These are phyloP conservation scores for Drosophila ironensis DNA, from an alignment of 1,140 invertebrate species.

Conservation along the genomic window DNA sequence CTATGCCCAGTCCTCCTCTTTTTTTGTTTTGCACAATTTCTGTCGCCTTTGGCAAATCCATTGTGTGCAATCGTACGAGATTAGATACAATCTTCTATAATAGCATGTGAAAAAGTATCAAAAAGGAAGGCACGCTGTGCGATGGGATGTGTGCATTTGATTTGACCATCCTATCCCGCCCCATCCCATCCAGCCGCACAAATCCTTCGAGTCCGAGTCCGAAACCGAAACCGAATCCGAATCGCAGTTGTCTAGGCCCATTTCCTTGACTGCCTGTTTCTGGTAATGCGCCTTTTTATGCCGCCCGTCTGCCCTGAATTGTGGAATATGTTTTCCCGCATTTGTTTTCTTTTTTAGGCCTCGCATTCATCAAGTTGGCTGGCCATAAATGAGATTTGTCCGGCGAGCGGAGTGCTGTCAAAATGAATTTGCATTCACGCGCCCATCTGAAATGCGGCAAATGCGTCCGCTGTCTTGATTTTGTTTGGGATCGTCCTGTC, in stretches of 20 bases:
- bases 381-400: constrained; percentile 55
- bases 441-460: constrained; percentile 16
- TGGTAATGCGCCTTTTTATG: constrained; percentile 51
- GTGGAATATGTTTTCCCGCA: not conserved
- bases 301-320: not conserved
- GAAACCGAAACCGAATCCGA: too few relatives aligned
- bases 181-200: not conserved
- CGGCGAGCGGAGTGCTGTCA: constrained; percentile 42
- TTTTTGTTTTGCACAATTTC: constrained; percentile 31
- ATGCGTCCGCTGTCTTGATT: not conserved
- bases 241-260: not conserved
- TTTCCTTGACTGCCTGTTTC: constrained; percentile 1
- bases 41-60: constrained; percentile 74
- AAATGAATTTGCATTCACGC: constrained; percentile 55
- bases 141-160: constrained; percentile 30
- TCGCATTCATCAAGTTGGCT: constrained; percentile 62
- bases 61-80: constrained; percentile 78
- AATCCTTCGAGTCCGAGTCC: too few relatives aligned
- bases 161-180: constrained; percentile 45
- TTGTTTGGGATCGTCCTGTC: not conserved
- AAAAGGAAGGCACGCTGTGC: constrained; percentile 2
- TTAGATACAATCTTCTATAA: constrained; percentile 80
- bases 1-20: not conserved
- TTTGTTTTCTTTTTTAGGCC: constrained; percentile 6
- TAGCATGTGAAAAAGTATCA: constrained; percentile 39